These are phyloP conservation scores for Parnassius apollo DNA, from an alignment of 2,888 invertebrate genomes.

Conservation along the genomic window DNA sequence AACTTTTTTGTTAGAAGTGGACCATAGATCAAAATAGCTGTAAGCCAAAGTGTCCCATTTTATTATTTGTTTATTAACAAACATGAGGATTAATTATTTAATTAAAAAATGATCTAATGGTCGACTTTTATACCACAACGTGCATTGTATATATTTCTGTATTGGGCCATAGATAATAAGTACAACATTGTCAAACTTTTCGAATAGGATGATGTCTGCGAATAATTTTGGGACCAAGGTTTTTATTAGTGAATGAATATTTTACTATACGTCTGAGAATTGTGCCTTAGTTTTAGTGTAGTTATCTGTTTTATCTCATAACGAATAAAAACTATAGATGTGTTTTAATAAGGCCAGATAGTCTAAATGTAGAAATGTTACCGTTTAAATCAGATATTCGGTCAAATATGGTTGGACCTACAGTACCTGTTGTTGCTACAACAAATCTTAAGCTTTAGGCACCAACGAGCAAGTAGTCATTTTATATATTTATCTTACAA, in stretches of 20 bases:
- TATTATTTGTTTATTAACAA: constrained; percentile 2
- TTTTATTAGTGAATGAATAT: constrained; percentile 13
- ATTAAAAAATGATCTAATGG: constrained; percentile 4
- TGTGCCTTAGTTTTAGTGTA: constrained; percentile 29
- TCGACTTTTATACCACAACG: constrained; percentile 20
- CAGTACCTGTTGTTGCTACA: not conserved
- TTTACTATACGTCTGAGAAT: constrained; percentile 23
- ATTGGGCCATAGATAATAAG: constrained; percentile 31
- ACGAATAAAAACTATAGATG: not conserved
- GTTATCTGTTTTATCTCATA: not conserved
- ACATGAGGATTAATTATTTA: constrained; percentile 6
- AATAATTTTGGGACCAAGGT: constrained; percentile 32
- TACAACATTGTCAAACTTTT: constrained; percentile 26
- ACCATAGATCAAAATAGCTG: constrained; percentile 22
- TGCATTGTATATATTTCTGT: constrained; percentile 16
- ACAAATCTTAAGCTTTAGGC: no score
- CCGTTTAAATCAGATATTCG: constrained; percentile 1
- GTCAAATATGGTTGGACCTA: not conserved
- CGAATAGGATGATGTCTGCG: constrained; percentile 4
- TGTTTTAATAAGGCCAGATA: constrained; percentile 2
- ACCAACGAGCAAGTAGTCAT: no score
- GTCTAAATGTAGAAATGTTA: constrained; percentile 5
- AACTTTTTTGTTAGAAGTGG: not conserved
- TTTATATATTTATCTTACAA: no score
- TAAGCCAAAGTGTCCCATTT: constrained; percentile 22